These are phyloP conservation scores for Drosophila orena DNA, from an alignment of 1,140 invertebrate genomes.

Conservation along the genomic window DNA sequence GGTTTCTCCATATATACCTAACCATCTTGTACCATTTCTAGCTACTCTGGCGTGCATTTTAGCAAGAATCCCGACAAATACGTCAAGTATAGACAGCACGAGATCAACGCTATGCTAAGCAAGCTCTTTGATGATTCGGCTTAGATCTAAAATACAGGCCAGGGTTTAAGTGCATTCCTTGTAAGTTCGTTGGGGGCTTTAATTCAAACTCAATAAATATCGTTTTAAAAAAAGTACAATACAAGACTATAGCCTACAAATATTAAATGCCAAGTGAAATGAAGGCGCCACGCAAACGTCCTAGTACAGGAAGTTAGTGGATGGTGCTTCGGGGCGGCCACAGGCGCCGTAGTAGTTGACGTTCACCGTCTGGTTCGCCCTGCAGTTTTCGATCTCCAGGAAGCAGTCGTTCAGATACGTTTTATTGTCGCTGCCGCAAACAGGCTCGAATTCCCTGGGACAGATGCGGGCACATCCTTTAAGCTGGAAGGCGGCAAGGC, in stretches of 20 bases:
- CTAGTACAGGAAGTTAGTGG: slow-evolving; percentile 81
- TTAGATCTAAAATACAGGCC: slow-evolving; percentile 15
- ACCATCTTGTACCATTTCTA: slow-evolving; percentile 84
- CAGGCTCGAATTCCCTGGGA: slow-evolving; percentile 93
- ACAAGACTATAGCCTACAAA: slow-evolving; percentile 73
- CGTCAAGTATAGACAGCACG: slow-evolving; percentile 94
- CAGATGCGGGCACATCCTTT: slow-evolving; percentile 94
- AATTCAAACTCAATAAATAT: slow-evolving; percentile 82
- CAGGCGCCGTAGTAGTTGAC: slow-evolving; percentile 83
- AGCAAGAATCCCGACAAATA: slow-evolving; percentile 98
- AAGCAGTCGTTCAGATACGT: slow-evolving; percentile 97
- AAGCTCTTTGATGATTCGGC: slow-evolving; percentile 93
- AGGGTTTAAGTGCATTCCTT: slow-evolving; percentile 47
- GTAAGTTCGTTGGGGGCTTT: slow-evolving; percentile 66
- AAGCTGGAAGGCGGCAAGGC: slow-evolving; percentile 92
- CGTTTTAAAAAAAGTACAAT: slow-evolving; percentile 72
- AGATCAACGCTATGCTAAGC: slow-evolving; percentile 91
- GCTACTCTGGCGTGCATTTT: slow-evolving; percentile 90
- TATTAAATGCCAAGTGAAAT: slow-evolving; percentile 76
- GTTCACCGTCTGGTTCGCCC: slow-evolving; percentile 87
- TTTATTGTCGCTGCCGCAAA: slow-evolving; percentile 94
- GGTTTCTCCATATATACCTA: background rate
- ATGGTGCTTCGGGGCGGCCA: slow-evolving; percentile 80
- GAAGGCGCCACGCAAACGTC: slow-evolving; percentile 6
- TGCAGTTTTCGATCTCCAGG: slow-evolving; percentile 94